A percentile compares a stretch with the other conserved stretches of the same genome.
phyloP scores from a whole-genome alignment of 2,113 vertebrate genomes.

The Heliornis fulica region DNA sequence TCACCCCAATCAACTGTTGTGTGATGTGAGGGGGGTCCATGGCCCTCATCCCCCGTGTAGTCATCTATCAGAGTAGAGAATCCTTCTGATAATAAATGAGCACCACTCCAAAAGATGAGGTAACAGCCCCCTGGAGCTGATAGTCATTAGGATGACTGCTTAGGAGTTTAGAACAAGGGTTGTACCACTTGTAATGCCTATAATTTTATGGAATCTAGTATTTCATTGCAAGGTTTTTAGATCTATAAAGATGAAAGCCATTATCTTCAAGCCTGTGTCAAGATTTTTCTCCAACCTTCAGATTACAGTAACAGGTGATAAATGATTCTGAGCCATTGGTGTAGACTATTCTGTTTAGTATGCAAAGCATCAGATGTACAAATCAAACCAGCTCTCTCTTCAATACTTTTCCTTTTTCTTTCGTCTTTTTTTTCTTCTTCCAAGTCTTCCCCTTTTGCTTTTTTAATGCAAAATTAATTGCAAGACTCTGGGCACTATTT shows the following conservation, averaged over 20 bases:
- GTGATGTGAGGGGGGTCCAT: background rate
- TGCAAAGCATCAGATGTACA: background rate
- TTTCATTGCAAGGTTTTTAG: background rate
- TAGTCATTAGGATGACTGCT: fast-evolving
- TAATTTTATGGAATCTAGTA: background rate
- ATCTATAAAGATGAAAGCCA: background rate
- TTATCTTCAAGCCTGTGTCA: background rate
- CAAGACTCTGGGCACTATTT: background rate
- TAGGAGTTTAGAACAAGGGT: background rate
- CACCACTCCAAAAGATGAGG: no score
- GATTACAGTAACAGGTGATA: background rate
- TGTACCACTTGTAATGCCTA: background rate
- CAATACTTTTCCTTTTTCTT: no score
- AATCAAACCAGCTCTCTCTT: background rate
- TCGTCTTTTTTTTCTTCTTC: background rate
- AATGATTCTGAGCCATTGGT: background rate
- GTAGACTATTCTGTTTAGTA: background rate
- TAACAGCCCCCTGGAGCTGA: background rate
- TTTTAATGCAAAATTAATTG: background rate
- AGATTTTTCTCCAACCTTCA: background rate
- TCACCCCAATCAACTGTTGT: fast-evolving
- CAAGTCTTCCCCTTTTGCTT: background rate
- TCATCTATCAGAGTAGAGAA: background rate
- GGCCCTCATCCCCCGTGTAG: fast-evolving
- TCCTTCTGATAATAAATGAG: no score